Evolutionary conservation across 2,888 invertebrate genomes (phyloP), one percentile per base, ranked within the genome.

Genomic region (Dilophus febrilis): DNA sequence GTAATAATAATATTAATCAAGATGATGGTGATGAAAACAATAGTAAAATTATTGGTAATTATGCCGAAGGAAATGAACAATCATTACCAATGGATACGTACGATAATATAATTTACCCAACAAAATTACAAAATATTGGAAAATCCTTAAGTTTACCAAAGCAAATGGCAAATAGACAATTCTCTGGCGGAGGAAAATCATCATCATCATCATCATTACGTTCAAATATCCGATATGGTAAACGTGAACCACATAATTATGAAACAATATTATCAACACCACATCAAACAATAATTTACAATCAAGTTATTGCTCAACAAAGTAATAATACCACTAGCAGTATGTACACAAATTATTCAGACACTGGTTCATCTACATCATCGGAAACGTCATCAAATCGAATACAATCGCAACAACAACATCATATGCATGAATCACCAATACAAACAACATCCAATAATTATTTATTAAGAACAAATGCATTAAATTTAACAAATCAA

Each of bases 221-320:
- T 14, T 18, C 27, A 18, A 38, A 37, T 27, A 35, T 32, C 27
- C 4, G 8, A 22, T 38, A 42, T 36, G n/a, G 49, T 40, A 54
- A 58, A 26, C 55, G 62, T 6, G 61, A 62, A 47, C 60, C 60
- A n/a, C 63, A 62, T 42, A 64, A 64, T 43, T 63, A 63, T 41
- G 64, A 63, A 45, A 64, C 61, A 51, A 58, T 59, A 13, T 59
- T 59, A 47, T 63, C 64, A 16, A 63, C 63, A n/a, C 35, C 56
- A 42, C 63, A 64, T 43, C 63, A 63, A 51, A 64, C 64, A 2
- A 56, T 50, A n/a, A 52, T 64, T n/a, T 64, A 63, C 47, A 63
- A 62, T 42, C 63, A 61, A 51, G 57, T 63, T 55, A 42, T 64
- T 38, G 60, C 60, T 8, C 61, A 63, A 45, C 56, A 60, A 11